Evolutionary conservation across 53 echinoderm and acorn worm genomes (phyloP).

Genomic region (Stichopus horrens): DNA sequence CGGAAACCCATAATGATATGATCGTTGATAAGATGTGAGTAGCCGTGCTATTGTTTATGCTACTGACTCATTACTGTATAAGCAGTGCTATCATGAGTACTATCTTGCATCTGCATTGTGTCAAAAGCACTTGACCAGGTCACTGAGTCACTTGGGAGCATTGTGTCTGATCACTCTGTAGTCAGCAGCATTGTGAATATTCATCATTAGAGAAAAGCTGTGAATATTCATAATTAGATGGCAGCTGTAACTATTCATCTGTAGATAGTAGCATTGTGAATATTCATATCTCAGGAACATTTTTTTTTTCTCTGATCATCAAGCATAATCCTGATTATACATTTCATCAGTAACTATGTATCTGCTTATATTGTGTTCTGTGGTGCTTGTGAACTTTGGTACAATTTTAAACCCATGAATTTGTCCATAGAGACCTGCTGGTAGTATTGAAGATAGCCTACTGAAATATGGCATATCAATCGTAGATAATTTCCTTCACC

Average conservation of each 20-base stretch:
- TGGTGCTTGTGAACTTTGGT: no score
- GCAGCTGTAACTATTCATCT: background rate
- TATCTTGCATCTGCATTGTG: constrained; percentile 28
- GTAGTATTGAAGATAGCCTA: no score
- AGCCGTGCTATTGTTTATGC: constrained; percentile 47
- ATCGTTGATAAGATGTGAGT: constrained; percentile 97
- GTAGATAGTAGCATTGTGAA: no score
- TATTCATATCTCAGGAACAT: no score
- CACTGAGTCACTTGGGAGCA: background rate
- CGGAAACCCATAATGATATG: constrained; percentile 94
- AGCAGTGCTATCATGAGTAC: background rate
- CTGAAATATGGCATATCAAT: no score
- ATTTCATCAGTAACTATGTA: no score
- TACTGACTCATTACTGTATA: background rate
- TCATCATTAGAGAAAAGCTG: background rate
- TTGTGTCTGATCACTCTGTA: constrained; percentile 6
- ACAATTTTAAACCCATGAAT: no score
- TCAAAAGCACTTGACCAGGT: background rate
- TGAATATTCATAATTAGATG: background rate
- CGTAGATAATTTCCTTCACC: no score
- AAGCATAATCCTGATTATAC: no score
- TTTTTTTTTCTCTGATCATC: no score
- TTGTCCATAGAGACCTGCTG: no score
- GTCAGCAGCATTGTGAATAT: background rate
- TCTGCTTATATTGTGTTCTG: no score